These are phyloP conservation scores for Psittacula cyanocephala DNA, from an alignment of 2,113 vertebrate species.

Conservation along the genomic window DNA sequence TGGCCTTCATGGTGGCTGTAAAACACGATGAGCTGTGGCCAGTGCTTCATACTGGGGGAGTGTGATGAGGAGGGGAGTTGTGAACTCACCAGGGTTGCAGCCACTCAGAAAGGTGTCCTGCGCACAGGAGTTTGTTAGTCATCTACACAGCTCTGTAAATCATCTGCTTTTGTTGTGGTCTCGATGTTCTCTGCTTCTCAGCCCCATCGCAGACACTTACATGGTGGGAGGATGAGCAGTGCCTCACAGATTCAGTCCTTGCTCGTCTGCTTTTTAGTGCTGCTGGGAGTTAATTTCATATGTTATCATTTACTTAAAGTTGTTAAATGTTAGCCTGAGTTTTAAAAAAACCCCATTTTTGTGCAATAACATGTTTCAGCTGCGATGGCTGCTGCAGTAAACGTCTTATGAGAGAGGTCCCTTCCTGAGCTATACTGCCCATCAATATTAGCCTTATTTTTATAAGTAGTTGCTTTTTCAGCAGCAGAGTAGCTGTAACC, in stretches of 20 bases:
- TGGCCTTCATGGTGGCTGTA: not conserved
- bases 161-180: not conserved
- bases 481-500: constrained; percentile 45
- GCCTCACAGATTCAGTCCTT: not conserved
- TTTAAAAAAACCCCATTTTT: not conserved
- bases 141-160: not conserved
- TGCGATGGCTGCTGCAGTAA: constrained; percentile 12
- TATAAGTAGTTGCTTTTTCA: constrained; percentile 29
- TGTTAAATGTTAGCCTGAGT: constrained; percentile 25
- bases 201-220: not conserved
- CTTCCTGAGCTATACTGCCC: constrained; percentile 29
- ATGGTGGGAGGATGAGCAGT: fast-evolving
- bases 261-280: not conserved
- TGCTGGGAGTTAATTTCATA: constrained; percentile 46
- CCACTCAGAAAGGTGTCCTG: not conserved
- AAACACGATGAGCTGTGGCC: not conserved
- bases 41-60: not conserved
- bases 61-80: not conserved
- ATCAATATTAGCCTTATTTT: constrained; percentile 61
- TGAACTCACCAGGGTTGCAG: not conserved
- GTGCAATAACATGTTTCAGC: constrained; percentile 2
- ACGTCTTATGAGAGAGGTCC: constrained; percentile 4
- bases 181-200: not conserved
- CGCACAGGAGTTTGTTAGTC: not conserved
- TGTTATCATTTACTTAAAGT: constrained; percentile 34